These are phyloP conservation scores for Lutraria rhynchaena DNA, from an alignment of 1,140 invertebrate genomes.

Conservation along the genomic window DNA sequence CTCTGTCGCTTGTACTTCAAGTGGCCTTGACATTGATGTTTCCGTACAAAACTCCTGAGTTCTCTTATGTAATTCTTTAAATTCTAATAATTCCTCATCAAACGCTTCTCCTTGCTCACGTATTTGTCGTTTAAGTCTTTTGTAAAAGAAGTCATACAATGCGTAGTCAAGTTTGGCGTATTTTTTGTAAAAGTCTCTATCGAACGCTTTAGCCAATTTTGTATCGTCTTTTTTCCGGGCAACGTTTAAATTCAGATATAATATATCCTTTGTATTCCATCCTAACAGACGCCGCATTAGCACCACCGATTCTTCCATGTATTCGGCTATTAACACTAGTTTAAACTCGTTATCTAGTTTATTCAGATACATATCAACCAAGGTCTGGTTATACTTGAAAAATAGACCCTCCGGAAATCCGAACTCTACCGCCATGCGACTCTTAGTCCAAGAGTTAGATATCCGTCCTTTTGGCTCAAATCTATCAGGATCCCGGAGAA, in stretches of 20 bases:
- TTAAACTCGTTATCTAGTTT: slow-evolving; percentile 76
- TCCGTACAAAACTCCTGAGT: slow-evolving; percentile 57
- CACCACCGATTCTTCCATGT: slow-evolving; percentile 84
- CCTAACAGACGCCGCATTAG: slow-evolving; percentile 82
- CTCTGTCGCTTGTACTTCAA: neutral
- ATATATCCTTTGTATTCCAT: slow-evolving; percentile 83
- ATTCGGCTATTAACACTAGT: slow-evolving; percentile 83
- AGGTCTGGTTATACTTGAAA: slow-evolving; percentile 13
- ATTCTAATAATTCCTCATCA: slow-evolving; percentile 49
- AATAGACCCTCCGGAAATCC: slow-evolving; percentile 54
- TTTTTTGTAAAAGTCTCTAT: slow-evolving; percentile 43
- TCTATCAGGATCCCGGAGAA: slow-evolving; percentile 39
- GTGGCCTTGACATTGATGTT: neutral
- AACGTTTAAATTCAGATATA: slow-evolving; percentile 64
- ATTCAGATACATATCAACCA: slow-evolving; percentile 34
- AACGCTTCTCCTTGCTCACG: slow-evolving; percentile 46
- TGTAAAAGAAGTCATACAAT: slow-evolving; percentile 61
- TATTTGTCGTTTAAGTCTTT: slow-evolving; percentile 51
- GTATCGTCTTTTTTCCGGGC: slow-evolving; percentile 20
- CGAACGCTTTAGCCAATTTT: slow-evolving; percentile 1
- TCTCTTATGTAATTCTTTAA: slow-evolving; percentile 51
- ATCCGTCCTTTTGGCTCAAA: slow-evolving; percentile 47
- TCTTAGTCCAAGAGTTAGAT: slow-evolving; percentile 59
- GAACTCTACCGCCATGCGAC: slow-evolving; percentile 64
- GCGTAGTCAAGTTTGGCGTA: slow-evolving; percentile 60